Conservation (phyloP, 1,140 invertebrate genomes). For the Neodiprion pinetum region DNA sequence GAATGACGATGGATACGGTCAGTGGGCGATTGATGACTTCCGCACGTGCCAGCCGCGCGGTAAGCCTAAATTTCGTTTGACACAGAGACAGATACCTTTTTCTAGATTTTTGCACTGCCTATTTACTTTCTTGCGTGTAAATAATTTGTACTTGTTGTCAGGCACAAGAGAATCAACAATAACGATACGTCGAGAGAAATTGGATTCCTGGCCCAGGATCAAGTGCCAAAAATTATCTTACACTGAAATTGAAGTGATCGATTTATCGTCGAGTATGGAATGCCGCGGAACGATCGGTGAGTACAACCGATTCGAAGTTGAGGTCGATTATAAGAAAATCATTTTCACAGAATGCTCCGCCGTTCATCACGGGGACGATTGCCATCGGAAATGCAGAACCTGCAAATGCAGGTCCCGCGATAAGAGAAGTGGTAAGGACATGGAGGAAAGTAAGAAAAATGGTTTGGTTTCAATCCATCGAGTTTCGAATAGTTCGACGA, state of each 20-base stretch:
- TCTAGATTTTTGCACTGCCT: no score
- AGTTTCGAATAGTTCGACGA: no score
- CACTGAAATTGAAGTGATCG: constrained; percentile 18
- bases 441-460: no score
- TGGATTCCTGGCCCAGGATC: constrained; percentile 19
- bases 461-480: no score
- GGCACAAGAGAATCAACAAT: constrained; percentile 14
- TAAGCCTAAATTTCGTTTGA: background rate
- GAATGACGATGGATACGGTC: background rate
- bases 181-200: constrained; percentile 9
- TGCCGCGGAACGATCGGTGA: background rate
- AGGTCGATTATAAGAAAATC: background rate
- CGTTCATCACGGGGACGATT: background rate
- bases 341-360: constrained; percentile 14
- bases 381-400: background rate
- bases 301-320: constrained; percentile 17
- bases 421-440: no score
- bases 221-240: constrained; percentile 37
- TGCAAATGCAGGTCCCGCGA: no score
- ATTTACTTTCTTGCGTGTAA: constrained; percentile 19
- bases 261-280: background rate
- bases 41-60: background rate
- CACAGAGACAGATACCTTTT: background rate
- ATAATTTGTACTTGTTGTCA: constrained; percentile 13
- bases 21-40: background rate